Base-by-base conservation (phyloP, 2,888 invertebrate species). In the Periphyllus acericola region DNA sequence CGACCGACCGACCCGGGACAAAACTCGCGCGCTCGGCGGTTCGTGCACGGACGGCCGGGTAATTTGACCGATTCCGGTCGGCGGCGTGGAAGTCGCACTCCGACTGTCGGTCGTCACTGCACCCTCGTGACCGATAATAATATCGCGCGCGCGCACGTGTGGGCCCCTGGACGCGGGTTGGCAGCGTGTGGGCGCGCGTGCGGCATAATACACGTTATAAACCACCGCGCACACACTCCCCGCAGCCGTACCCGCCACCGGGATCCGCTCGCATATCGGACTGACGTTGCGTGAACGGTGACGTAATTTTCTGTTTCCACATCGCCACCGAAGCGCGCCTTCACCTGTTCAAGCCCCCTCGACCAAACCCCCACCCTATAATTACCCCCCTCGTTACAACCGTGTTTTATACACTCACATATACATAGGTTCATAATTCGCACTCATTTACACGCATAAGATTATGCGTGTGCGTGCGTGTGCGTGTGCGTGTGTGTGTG, bases 1-100 rank as follows among this genome's bases (percentile, higher is more conserved):
- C 68, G 68, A 40, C 36, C 40, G 68, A 81, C 14, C 81, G 81
- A 82, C 68, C 40, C 34, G 6, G 34, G n/a, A 82, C 81, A 82
- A 82, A 68, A 82, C 60, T 36, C 29, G 14, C 9, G 32, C n/a
- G 36, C 32, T 29, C 34, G 60, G 60, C n/a, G n/a, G 19, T 29
- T 14, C 36, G 60, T 14, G 34, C 68, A 40, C 68, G 71, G 46
- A 71, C 71, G 81, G 71, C 32, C 71, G 46, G 25, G 32, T 32
- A 71, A 71, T 82, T 71, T 3, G n/a, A 6, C 32, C 29, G 29
- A 36, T 66, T 66, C 34, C 29, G 40, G 29, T 81, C 29, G 40
- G 40, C 21, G 68, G 66, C n/a, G 66, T 21, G 40, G 66, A 68
- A 81, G 1, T 32, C 32, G 21, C 68, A 32, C 17, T 5, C 32